Evolutionary conservation across 92 coral and sea anemone genomes (phyloP).

Genomic region (Virgularia gustaviana): DNA sequence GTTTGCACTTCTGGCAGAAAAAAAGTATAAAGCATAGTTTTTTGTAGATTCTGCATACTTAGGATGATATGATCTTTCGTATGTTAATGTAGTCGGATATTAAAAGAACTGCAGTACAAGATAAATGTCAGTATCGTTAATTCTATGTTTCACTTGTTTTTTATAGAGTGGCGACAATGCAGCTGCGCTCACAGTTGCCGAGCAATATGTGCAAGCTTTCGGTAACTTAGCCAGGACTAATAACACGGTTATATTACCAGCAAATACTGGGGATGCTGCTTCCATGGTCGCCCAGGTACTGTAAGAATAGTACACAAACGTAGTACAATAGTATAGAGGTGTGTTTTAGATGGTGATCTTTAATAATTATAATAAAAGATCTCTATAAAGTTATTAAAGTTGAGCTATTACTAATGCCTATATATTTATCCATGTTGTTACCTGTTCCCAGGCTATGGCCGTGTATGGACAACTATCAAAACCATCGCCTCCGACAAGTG

Average conservation of each 20-base stretch:
- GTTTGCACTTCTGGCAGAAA: too few relatives aligned
- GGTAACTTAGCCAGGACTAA: slow-evolving; percentile 81
- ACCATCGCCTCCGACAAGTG: slow-evolving; percentile 47
- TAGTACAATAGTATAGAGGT: neutral
- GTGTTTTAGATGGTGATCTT: neutral
- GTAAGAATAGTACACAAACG: too few relatives aligned
- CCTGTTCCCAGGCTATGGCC: slow-evolving; percentile 72
- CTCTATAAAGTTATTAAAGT: neutral
- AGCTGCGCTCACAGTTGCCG: slow-evolving; percentile 89
- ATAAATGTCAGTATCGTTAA: too few relatives aligned
- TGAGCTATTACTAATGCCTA: too few relatives aligned
- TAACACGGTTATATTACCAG: slow-evolving; percentile 87
- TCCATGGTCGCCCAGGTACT: slow-evolving; percentile 97
- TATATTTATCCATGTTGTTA: too few relatives aligned
- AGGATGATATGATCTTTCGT: too few relatives aligned
- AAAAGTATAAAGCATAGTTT: too few relatives aligned
- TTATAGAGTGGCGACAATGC: slow-evolving; percentile 89
- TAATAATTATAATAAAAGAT: neutral
- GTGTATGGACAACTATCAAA: slow-evolving; percentile 80
- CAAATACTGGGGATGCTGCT: slow-evolving; percentile 87
- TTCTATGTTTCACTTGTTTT: too few relatives aligned
- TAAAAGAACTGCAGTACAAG: too few relatives aligned
- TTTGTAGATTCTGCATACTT: too few relatives aligned
- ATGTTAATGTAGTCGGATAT: too few relatives aligned
- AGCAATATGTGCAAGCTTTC: slow-evolving; percentile 84